Evolutionary conservation across 2,888 invertebrate genomes (phyloP).

Genomic region (Hyposoter dolosus): DNA sequence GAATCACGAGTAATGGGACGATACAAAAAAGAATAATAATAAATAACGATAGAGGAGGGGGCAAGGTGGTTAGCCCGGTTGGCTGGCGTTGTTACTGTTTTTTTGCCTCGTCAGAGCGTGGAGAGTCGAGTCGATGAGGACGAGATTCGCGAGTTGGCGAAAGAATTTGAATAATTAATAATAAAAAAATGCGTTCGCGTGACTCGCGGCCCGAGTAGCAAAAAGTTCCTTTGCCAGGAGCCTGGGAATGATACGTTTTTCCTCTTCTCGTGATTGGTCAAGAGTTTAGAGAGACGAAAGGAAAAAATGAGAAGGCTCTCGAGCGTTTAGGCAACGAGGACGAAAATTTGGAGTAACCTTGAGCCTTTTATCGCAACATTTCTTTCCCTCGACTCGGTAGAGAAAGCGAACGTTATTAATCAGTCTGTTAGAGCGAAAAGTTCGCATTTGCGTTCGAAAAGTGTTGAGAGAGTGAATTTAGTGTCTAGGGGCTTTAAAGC

Average conservation of each 20-base stretch:
- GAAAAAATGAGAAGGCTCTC: neutral
- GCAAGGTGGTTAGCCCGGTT: slow-evolving; percentile 11
- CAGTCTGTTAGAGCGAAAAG: slow-evolving; percentile 57
- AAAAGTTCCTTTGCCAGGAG: slow-evolving; percentile 13
- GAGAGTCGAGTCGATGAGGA: slow-evolving; percentile 30
- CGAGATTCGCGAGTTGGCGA: slow-evolving; percentile 27
- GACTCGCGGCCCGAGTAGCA: neutral
- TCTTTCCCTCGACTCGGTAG: neutral
- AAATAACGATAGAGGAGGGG: slow-evolving; percentile 77
- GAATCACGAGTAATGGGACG: slow-evolving; percentile 79
- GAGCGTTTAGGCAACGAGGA: neutral
- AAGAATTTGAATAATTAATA: slow-evolving; percentile 20
- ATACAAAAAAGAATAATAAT: slow-evolving; percentile 82
- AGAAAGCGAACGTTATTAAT: slow-evolving; percentile 44
- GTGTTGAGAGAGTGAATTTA: neutral
- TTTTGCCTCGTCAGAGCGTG: slow-evolving; percentile 38
- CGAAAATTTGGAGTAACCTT: neutral
- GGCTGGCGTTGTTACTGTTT: neutral
- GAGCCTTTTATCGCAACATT: neutral
- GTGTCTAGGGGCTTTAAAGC: slow-evolving; percentile 86
- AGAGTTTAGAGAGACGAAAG: neutral
- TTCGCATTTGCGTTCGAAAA: slow-evolving; percentile 18
- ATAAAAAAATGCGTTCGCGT: slow-evolving; percentile 46
- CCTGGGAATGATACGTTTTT: neutral
- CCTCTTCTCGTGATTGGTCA: neutral